phyloP scores from a whole-genome alignment of 2,113 vertebrate genomes.

The Trichechus manatus region DNA sequence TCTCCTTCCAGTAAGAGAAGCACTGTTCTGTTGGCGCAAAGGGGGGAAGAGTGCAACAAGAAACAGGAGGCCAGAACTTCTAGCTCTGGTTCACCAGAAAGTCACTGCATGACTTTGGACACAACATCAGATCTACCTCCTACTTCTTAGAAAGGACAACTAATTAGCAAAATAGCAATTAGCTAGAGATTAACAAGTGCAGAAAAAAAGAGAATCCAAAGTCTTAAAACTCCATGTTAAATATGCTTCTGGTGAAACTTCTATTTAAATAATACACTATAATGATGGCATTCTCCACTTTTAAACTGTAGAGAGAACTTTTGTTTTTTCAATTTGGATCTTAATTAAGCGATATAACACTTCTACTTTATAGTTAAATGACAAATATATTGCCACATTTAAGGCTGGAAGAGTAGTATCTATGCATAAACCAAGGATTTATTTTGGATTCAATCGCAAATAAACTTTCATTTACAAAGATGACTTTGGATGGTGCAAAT shows the following conservation, averaged over 20 bases:
- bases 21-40: neutral
- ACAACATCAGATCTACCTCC: neutral
- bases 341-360: neutral
- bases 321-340: neutral
- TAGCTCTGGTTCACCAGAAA: neutral
- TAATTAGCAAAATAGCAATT: neutral
- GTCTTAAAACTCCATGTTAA: neutral
- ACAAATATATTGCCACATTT: neutral
- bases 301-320: neutral
- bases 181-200: neutral
- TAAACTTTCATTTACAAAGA: conserved; percentile 23
- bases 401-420: neutral
- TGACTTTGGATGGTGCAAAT: neutral
- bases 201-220: neutral
- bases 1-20: neutral
- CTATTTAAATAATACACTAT: neutral
- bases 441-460: neutral
- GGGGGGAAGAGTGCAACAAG: no score
- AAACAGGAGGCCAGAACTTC: neutral
- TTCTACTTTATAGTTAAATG: neutral
- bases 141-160: neutral
- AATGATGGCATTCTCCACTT: neutral
- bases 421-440: neutral
- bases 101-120: neutral
- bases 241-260: neutral